These are phyloP conservation scores for Aproaerema taeniolella DNA, from an alignment of 2,888 invertebrate species.

Conservation along the genomic window DNA sequence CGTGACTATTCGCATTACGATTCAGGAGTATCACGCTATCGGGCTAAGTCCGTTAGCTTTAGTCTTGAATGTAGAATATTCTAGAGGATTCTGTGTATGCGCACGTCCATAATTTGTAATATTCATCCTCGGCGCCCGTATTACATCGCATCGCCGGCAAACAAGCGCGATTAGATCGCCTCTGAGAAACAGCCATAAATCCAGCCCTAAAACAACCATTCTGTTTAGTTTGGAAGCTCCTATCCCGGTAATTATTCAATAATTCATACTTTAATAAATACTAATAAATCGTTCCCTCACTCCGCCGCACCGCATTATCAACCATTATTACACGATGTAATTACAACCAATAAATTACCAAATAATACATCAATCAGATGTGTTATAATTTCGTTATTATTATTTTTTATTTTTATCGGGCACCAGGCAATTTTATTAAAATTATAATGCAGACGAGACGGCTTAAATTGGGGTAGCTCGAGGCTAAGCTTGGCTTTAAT, in stretches of 20 bases:
- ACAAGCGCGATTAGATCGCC: slow-evolving; percentile 57
- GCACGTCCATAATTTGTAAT: slow-evolving; percentile 12
- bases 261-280: slow-evolving; percentile 77
- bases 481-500: slow-evolving; percentile 68
- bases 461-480: slow-evolving; percentile 70
- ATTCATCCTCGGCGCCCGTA: slow-evolving; percentile 24
- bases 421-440: slow-evolving; percentile 73
- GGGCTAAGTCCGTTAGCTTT: not conserved
- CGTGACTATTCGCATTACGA: too few species aligned
- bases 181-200: slow-evolving; percentile 69
- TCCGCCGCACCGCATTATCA: slow-evolving; percentile 58
- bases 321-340: slow-evolving; percentile 75
- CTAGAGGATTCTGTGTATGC: too few species aligned
- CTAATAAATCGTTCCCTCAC: slow-evolving; percentile 70
- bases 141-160: slow-evolving; percentile 37
- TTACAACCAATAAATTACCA: slow-evolving; percentile 75
- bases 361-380: slow-evolving; percentile 78
- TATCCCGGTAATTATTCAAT: slow-evolving; percentile 75
- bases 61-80: too few species aligned
- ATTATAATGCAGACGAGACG: slow-evolving; percentile 65
- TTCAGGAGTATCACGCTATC: not conserved
- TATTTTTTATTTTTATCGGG: slow-evolving; percentile 53
- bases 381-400: slow-evolving; percentile 73
- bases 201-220: slow-evolving; percentile 67
- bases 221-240: slow-evolving; percentile 72